These are phyloP conservation scores for Columba livia DNA, from an alignment of 2,113 vertebrate genomes.

Conservation along the genomic window DNA sequence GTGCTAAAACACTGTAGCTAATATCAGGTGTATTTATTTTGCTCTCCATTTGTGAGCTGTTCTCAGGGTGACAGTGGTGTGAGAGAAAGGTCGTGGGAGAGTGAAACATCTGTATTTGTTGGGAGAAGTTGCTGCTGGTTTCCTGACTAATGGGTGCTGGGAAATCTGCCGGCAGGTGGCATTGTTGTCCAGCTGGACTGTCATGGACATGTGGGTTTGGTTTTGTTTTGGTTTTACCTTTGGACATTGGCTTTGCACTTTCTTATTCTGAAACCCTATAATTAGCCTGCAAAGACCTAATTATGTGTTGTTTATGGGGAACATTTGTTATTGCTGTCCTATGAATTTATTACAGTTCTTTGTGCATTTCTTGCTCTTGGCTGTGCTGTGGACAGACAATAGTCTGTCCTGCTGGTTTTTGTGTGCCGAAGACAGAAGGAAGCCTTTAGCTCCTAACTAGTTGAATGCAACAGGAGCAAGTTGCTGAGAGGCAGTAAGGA, in stretches of 20 bases:
- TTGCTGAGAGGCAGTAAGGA: not conserved
- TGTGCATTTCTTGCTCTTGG: not conserved
- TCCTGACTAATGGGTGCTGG: not conserved
- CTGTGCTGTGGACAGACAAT: not conserved
- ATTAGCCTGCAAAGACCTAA: not conserved
- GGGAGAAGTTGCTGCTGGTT: not conserved
- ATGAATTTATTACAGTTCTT: not conserved
- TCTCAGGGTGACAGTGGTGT: not conserved
- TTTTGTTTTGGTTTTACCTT: not conserved
- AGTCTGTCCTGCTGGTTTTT: not conserved
- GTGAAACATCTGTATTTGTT: not conserved
- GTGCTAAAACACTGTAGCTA: not conserved
- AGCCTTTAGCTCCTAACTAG: not conserved
- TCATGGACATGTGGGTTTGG: not conserved
- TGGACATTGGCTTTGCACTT: not conserved
- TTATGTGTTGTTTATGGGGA: not conserved
- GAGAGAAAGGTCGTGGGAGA: not conserved
- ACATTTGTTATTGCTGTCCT: not conserved
- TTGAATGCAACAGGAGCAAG: not conserved
- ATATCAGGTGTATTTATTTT: not conserved
- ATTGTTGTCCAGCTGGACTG: not conserved
- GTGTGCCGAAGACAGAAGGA: not conserved
- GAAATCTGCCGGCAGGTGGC: conserved; percentile 38
- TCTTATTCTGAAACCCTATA: not conserved
- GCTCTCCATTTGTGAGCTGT: rapidly evolving